A percentile compares a stretch with the other conserved stretches of the same genome.
Conservation (phyloP, 2,888 invertebrate species). For the Papilio elwesi region DNA sequence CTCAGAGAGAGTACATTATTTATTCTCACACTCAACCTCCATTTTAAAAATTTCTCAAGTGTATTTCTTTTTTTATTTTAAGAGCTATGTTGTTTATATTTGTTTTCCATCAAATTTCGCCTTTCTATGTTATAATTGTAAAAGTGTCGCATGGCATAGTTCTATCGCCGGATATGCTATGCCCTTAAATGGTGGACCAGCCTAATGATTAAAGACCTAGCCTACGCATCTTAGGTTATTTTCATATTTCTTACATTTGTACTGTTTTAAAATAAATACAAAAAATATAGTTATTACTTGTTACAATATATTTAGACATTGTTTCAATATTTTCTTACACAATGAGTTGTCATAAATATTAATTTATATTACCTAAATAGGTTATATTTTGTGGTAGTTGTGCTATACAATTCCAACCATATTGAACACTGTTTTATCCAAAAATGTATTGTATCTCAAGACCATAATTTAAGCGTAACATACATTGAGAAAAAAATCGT, state of each 20-base stretch:
- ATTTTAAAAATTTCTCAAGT: too few species aligned
- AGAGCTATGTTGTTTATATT: too few species aligned
- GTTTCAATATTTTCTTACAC: not conserved
- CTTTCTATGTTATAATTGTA: too few species aligned
- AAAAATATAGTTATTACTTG: not conserved
- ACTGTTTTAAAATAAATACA: not conserved
- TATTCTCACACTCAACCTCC: too few species aligned
- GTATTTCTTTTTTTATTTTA: too few species aligned
- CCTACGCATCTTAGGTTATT: conserved; percentile 11
- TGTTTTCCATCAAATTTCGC: too few species aligned
- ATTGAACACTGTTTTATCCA: conserved; percentile 48
- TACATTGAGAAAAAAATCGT: conserved; percentile 20
- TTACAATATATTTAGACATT: conserved; percentile 11
- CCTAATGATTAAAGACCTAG: not conserved
- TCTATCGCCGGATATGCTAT: not conserved
- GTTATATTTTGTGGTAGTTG: not conserved
- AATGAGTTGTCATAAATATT: not conserved
- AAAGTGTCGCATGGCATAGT: not conserved
- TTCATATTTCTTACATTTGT: not conserved
- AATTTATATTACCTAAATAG: not conserved
- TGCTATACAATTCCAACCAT: not conserved
- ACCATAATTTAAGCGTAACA: conserved; percentile 52
- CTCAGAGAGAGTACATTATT: not conserved
- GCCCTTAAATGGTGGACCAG: not conserved
- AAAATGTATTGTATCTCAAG: conserved; percentile 46